These are phyloP conservation scores for Herpetotheres cachinnans DNA, from an alignment of 2,113 vertebrate species.

Conservation along the genomic window DNA sequence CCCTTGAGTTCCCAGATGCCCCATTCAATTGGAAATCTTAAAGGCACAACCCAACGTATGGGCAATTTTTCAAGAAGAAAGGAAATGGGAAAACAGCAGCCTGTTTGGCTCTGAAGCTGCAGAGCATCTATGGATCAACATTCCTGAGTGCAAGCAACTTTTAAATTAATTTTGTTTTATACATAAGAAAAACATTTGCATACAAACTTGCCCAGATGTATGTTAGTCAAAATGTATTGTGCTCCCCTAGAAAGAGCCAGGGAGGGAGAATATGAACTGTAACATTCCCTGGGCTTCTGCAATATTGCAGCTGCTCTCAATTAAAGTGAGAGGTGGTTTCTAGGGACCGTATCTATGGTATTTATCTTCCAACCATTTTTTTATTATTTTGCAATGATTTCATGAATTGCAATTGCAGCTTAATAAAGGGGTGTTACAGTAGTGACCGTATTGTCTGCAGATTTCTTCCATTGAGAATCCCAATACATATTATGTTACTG, in stretches of 20 bases:
- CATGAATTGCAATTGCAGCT: constrained; percentile 20
- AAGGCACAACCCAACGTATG: background rate
- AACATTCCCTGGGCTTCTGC: constrained; percentile 29
- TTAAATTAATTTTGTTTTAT: background rate
- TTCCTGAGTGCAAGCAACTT: background rate
- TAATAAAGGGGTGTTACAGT: constrained; percentile 22
- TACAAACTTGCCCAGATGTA: background rate
- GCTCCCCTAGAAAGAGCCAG: background rate
- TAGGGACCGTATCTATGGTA: background rate
- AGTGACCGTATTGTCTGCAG: background rate
- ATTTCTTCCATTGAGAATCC: constrained; percentile 16
- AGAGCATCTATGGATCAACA: background rate
- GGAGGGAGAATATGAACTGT: constrained; percentile 14
- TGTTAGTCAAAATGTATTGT: background rate
- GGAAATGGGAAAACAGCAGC: background rate
- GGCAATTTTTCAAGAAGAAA: background rate
- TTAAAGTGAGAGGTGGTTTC: constrained; percentile 51
- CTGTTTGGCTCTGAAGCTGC: background rate
- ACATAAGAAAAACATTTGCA: background rate
- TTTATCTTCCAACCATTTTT: constrained; percentile 42
- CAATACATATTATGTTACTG: background rate
- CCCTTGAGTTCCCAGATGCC: constrained; percentile 6
- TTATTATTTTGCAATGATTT: constrained; percentile 39
- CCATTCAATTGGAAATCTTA: background rate
- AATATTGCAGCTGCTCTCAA: constrained; percentile 61